Evolutionary conservation across 2,797 vertebrate genomes (phyloP), one percentile per base, ranked within the genome.

Genomic region (Oryzias dopingdopingensis): DNA sequence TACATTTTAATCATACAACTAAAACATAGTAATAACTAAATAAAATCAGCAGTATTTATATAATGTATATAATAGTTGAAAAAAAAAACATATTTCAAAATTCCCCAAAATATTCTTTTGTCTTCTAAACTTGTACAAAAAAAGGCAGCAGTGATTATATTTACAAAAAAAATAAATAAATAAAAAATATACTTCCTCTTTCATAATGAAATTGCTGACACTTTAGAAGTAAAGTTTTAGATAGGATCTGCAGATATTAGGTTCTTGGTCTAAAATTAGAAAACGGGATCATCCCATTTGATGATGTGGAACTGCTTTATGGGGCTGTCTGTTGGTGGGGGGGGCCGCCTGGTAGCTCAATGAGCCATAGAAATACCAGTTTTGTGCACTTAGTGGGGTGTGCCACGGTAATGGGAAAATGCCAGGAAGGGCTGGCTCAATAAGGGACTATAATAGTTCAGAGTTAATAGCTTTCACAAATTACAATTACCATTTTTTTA

Each of bases 221-320:
- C 56, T 51, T 65, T 49, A 56, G 54, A 59, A 61, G 55, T 51
- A 55, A 82, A 75, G 76, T 66, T 48, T 61, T 77, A 50, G 54
- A 78, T 67, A 44, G 52, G 67, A 79, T 83, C 80, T 66, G 68
- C 82, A 81, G 70, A 81, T 68, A 88, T 88, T 85, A 89, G 83
- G 77, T 76, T 53, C 51, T 59, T 57, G 57, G 76, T 69, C 81
- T 89, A 88, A 85, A 90, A 89, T 90, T 89, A 90, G 88, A 88
- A 86, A 72, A 74, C 53, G 67, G 70, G 83, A 84, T 89, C 79
- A 88, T 88, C 80, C 77, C 77, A 79, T 84, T 86, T 87, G 84
- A 89, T 86, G 88, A 82, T 86, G 83, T 87, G 83, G 77, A 89
- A 84, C 84, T 83, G 84, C 77, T 84, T 89, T 86, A 86, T 86